Evolutionary conservation across 2,113 vertebrate genomes (phyloP).

Genomic region (Corvus moneduloides): DNA sequence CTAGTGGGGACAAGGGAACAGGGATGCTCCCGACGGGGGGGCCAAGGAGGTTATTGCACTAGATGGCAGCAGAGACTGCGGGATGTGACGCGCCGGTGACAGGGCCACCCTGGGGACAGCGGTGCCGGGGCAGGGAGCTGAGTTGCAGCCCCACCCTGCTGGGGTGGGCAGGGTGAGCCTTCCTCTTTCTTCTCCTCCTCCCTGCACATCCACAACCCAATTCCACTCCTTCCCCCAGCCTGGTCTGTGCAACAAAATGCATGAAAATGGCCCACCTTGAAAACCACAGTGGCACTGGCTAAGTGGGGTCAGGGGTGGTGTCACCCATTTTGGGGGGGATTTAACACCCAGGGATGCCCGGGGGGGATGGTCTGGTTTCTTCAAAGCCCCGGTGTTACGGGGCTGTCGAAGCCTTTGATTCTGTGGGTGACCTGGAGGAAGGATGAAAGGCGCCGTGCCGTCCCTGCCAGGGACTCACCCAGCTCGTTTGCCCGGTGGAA

Average conservation of each 20-base stretch:
- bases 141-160: background rate
- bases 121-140: background rate
- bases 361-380: background rate
- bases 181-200: background rate
- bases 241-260: background rate
- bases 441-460: fast-evolving
- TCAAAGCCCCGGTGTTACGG: fast-evolving
- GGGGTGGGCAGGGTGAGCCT: background rate
- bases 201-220: too few relatives aligned
- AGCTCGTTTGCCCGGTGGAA: fast-evolving
- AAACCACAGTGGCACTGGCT: background rate
- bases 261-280: background rate
- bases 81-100: fast-evolving
- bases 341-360: background rate
- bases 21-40: fast-evolving
- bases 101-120: background rate
- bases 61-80: slow-evolving; percentile 35
- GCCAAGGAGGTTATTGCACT: background rate
- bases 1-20: fast-evolving
- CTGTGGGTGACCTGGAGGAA: background rate
- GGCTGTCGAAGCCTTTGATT: background rate
- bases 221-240: background rate
- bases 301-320: background rate
- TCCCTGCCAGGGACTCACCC: background rate
- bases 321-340: background rate